These are phyloP conservation scores for Polietes domitor DNA, from an alignment of 2,888 invertebrate genomes.

Conservation along the genomic window DNA sequence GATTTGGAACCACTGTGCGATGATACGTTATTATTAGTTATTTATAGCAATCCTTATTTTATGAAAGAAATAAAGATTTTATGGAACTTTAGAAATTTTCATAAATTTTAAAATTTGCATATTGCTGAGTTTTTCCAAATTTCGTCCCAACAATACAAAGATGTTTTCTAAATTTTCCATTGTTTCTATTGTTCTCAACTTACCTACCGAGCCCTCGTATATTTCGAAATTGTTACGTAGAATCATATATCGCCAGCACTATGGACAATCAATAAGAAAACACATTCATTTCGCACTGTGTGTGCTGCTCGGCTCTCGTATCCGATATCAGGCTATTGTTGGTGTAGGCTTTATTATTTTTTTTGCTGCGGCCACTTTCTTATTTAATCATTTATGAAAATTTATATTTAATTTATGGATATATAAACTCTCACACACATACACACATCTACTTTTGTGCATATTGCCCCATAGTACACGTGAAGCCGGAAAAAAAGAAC, in stretches of 20 bases:
- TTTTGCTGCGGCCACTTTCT: conserved; percentile 24
- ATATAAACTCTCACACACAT: conserved; percentile 18
- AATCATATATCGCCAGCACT: background rate
- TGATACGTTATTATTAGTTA: too few species aligned
- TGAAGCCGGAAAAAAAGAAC: conserved; percentile 31
- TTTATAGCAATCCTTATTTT: too few species aligned
- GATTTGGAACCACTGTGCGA: too few species aligned
- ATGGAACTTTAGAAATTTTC: too few species aligned
- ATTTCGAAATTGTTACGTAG: conserved; percentile 6
- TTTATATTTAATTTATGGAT: conserved; percentile 35
- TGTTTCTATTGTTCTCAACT: too few species aligned
- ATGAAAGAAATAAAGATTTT: too few species aligned
- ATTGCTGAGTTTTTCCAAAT: too few species aligned
- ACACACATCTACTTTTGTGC: conserved; percentile 31
- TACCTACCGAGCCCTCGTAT: background rate
- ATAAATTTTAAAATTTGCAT: too few species aligned
- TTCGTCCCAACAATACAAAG: too few species aligned
- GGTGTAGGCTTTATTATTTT: background rate
- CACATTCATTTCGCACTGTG: background rate
- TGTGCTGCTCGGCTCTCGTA: background rate
- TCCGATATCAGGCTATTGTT: conserved; percentile 1
- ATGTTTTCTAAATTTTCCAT: too few species aligned
- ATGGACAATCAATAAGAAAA: conserved; percentile 15
- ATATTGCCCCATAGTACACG: background rate
- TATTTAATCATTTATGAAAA: conserved; percentile 47